A percentile compares a stretch with the other conserved stretches of the same genome.
phyloP scores from a whole-genome alignment of 2,797 vertebrate species.

The Crocodylus rhombifer region DNA sequence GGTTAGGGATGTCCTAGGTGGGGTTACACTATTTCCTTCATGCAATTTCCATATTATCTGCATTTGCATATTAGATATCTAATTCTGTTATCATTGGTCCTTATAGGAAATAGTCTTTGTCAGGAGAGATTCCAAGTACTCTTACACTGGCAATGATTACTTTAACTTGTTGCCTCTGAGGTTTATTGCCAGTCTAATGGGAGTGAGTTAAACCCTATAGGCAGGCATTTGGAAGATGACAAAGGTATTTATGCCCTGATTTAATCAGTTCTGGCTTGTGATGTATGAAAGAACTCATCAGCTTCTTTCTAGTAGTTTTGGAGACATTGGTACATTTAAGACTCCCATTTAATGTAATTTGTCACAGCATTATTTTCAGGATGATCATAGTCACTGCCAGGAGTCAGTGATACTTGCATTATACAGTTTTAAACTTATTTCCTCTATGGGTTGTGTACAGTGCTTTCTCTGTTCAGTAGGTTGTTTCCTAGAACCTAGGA shows the following conservation, averaged over 20 bases:
- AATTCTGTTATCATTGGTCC: not conserved
- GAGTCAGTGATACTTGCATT: not conserved
- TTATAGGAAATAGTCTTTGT: not conserved
- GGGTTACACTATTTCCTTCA: accelerated
- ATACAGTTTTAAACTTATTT: not conserved
- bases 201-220: not conserved
- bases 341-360: not conserved
- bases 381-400: not conserved
- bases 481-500: not conserved
- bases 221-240: not conserved
- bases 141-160: not conserved
- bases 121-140: not conserved
- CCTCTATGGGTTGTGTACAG: not conserved
- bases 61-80: not conserved
- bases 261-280: not conserved
- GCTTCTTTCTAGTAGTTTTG: not conserved
- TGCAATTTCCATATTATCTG: accelerated
- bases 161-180: not conserved
- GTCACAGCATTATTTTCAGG: too few relatives aligned
- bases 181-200: not conserved
- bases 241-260: not conserved
- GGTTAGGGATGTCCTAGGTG: not conserved
- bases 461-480: not conserved
- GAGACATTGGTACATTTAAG: not conserved
- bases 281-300: not conserved